Evolutionary conservation across 2,113 vertebrate genomes (phyloP).

Genomic region (Pyrgilauda ruficollis): DNA sequence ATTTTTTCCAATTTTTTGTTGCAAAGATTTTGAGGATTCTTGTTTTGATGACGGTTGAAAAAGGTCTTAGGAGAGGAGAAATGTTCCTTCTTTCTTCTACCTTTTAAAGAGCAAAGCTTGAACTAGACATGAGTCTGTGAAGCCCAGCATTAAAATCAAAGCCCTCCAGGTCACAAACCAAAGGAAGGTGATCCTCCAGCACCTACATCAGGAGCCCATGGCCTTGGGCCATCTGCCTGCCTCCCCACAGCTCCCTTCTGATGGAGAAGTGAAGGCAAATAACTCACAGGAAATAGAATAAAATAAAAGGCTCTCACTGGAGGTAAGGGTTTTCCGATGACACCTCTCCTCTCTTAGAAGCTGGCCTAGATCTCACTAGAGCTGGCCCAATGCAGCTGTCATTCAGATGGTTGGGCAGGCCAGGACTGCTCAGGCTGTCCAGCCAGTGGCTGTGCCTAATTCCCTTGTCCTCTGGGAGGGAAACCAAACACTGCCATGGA

Average conservation of each 20-base stretch:
- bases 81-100: background rate
- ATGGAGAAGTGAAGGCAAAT: background rate
- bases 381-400: background rate
- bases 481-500: background rate
- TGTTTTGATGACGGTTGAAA: background rate
- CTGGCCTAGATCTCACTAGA: background rate
- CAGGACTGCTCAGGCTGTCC: background rate
- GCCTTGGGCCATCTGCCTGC: background rate
- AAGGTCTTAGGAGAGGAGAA: background rate
- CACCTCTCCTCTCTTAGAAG: background rate
- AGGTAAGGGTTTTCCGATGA: background rate
- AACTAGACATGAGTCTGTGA: background rate
- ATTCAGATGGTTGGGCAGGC: background rate
- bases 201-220: background rate
- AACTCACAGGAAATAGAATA: background rate
- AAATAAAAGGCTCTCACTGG: background rate
- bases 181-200: background rate
- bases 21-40: background rate
- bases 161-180: background rate
- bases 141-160: background rate
- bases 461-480: background rate
- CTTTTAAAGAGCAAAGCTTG: conserved; percentile 19
- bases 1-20: background rate
- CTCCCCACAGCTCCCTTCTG: background rate
- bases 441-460: background rate